Base-by-base conservation (phyloP, 1,140 invertebrate species). In the Drosophila nikananu region DNA sequence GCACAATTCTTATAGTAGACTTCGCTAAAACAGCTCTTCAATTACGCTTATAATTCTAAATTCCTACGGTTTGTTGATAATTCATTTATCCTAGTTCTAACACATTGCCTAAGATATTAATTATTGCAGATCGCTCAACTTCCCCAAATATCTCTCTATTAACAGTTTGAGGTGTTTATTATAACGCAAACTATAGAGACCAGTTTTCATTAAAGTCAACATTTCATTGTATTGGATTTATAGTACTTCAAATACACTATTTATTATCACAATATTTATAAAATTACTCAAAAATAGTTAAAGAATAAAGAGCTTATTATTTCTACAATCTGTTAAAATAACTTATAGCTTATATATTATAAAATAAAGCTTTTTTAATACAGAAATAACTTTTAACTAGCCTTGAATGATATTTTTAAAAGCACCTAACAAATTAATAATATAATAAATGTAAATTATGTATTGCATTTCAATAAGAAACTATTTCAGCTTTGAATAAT, bases 151-250 rank as follows among this genome's bases (percentile, higher is more conserved):
- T 37, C 19, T 5, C n/a, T 55, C 13, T 23, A 32, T 30, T 30
- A 30, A 30, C 8, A 30, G 30, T 55, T 15, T 23, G 21, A 55
- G 32, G 32, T 55, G 32, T 37, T 55, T 37, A 55, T 37, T 55
- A 23, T 23, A 23, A 17, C 1, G 19, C 13, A 55, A 55, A 55
- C 13, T 23, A 37, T 55, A 3, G 3, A 55, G 19, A 6, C 2
- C 13, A 17, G 13, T 37, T 37, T 23, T 21, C 2, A 17, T 2
- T 35, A 21, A 17, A 35, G 13, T 54, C 15, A 32, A n/a, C 5
- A 17, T 27, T 19, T 32, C 1, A 32, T 19, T 5, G 1, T 5
- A 3, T 52, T 52, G n/a, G 17, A 12, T 19, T n/a, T 13, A 32
- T 7, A 27, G 27, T 27, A 27, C 5, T 13, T 52, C 5, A 19